phyloP scores from a whole-genome alignment of 2,797 vertebrate genomes.

The Loris lydekkerianus region DNA sequence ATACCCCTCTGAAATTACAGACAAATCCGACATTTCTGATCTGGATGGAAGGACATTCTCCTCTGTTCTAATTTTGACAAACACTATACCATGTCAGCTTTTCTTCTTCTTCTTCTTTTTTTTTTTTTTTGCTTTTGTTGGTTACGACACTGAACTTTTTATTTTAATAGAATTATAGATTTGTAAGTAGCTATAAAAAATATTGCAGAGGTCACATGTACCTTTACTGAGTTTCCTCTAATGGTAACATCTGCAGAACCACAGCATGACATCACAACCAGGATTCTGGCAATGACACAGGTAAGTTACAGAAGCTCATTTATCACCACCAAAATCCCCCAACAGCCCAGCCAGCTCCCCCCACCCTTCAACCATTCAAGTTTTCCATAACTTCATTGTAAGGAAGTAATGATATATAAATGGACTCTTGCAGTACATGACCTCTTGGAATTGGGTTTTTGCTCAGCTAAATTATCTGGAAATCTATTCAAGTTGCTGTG shows the following conservation, averaged over 20 bases:
- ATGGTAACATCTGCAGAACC: background rate
- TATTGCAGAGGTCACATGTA: background rate
- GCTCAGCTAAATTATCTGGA: background rate
- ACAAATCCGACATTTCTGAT: too few species aligned
- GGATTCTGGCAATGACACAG: background rate
- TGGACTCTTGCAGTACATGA: background rate
- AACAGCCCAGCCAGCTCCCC: background rate
- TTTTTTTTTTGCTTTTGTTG: background rate
- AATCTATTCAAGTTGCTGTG: background rate
- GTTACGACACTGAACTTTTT: background rate
- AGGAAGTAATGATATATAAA: background rate
- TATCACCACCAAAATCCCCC: background rate
- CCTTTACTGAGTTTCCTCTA: background rate
- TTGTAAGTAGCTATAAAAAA: background rate
- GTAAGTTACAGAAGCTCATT: background rate
- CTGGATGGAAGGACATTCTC: background rate
- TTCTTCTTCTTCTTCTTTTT: background rate
- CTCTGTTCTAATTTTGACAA: background rate
- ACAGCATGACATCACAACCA: fast-evolving
- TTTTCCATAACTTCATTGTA: background rate
- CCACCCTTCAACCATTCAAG: background rate
- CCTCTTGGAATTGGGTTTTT: background rate
- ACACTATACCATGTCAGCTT: background rate
- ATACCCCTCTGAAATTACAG: background rate
- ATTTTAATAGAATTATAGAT: background rate